These are phyloP conservation scores for Xiphophorus birchmanni DNA, from an alignment of 2,797 vertebrate species.

Conservation along the genomic window DNA sequence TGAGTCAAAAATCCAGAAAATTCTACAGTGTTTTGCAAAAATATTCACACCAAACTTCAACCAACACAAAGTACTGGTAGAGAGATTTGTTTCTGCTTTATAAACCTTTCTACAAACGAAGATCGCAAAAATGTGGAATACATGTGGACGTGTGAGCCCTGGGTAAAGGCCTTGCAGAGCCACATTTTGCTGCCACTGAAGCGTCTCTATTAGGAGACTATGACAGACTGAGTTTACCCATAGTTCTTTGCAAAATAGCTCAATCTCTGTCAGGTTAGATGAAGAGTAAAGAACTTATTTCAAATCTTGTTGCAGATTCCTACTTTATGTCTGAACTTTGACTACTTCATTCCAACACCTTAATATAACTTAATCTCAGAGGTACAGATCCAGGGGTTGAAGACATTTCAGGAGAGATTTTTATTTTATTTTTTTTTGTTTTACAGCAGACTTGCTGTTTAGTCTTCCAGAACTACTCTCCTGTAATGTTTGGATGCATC, in stretches of 20 bases:
- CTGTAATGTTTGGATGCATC: neutral
- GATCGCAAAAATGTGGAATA: neutral
- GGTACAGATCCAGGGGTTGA: neutral
- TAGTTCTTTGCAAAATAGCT: neutral
- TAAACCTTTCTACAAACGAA: neutral
- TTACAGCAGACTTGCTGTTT: neutral
- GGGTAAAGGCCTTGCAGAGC: neutral
- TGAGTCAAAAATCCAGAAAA: too few species aligned
- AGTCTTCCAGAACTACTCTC: neutral
- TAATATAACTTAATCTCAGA: neutral
- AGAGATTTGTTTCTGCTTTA: neutral
- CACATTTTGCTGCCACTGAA: neutral
- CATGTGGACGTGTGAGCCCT: neutral
- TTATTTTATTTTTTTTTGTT: neutral
- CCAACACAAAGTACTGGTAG: neutral
- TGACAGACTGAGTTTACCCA: neutral
- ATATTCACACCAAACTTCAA: neutral
- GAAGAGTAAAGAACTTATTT: neutral
- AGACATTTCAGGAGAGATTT: neutral
- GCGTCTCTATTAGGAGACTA: neutral
- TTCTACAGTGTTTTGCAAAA: neutral
- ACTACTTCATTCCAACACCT: neutral
- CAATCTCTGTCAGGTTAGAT: neutral
- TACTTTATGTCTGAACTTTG: neutral
- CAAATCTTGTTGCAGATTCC: neutral